Evolutionary conservation across 2,113 vertebrate genomes (phyloP).

Genomic region (Eublepharis macularius): DNA sequence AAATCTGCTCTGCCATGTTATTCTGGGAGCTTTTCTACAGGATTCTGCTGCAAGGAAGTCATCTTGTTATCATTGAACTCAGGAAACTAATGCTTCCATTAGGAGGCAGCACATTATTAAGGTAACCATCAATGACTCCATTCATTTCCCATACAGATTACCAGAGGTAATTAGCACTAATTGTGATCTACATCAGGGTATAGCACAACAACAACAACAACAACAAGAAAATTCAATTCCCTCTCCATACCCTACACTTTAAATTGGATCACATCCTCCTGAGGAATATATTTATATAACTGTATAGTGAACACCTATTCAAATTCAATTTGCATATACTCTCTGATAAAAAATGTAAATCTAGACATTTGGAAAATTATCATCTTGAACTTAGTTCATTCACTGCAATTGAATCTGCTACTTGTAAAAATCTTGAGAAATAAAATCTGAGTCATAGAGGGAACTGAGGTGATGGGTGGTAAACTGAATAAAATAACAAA

Average conservation of each 20-base stretch:
- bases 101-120: not conserved
- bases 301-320: not conserved
- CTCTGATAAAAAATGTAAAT: not conserved
- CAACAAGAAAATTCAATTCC: not conserved
- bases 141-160: not conserved
- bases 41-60: not conserved
- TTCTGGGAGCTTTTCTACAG: too few relatives aligned
- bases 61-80: conserved; percentile 25
- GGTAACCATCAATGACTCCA: not conserved
- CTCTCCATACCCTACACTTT: not conserved
- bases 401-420: not conserved
- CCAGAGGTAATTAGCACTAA: not conserved
- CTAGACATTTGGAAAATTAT: not conserved
- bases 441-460: not conserved
- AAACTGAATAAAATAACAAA: too few relatives aligned
- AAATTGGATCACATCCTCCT: not conserved
- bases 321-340: not conserved
- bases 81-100: conserved; percentile 4
- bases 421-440: not conserved
- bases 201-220: not conserved
- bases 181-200: not conserved
- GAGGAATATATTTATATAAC: not conserved
- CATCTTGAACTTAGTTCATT: not conserved
- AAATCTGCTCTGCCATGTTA: too few relatives aligned
- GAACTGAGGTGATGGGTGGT: too few relatives aligned